Percentiles rank a stretch among this genome's conserved stretches.
These are phyloP conservation scores for Zalophus californianus DNA, from an alignment of 2,797 vertebrate species.

Conservation along the genomic window DNA sequence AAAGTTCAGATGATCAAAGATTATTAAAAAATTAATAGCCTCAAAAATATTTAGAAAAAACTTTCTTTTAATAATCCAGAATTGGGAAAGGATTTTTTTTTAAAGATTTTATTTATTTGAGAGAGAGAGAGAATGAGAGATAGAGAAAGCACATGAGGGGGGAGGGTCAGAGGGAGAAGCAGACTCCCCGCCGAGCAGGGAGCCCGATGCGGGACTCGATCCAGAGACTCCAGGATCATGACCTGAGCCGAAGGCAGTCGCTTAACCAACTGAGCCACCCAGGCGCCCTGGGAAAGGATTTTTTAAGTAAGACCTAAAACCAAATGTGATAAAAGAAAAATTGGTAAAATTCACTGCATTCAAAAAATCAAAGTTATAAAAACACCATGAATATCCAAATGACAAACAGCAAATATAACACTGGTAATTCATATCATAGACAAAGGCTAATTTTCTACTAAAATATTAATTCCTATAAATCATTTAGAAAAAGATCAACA, in stretches of 20 bases:
- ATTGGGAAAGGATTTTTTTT: not conserved
- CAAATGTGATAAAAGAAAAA: not conserved
- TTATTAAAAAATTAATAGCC: slow-evolving; percentile 16
- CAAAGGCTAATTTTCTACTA: slow-evolving; percentile 16
- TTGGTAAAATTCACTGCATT: not conserved
- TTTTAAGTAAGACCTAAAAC: slow-evolving; percentile 12
- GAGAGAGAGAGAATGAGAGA: too few relatives aligned
- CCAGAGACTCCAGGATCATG: too few relatives aligned
- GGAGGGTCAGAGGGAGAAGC: too few relatives aligned
- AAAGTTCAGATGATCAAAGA: slow-evolving; percentile 54
- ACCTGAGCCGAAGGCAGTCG: too few relatives aligned
- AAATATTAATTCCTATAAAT: not conserved
- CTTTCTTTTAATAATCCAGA: not conserved
- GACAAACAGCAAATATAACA: slow-evolving; percentile 4
- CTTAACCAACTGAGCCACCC: too few relatives aligned
- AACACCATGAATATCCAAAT: not conserved
- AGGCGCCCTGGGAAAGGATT: not conserved
- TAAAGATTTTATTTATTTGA: too few relatives aligned
- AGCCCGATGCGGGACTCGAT: too few relatives aligned
- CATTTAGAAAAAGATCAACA: not conserved
- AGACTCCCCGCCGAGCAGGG: too few relatives aligned
- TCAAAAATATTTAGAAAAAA: slow-evolving; percentile 13
- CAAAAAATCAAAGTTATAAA: slow-evolving; percentile 17
- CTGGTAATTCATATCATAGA: slow-evolving; percentile 6
- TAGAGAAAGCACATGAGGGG: too few relatives aligned